Percentiles rank a stretch among this genome's conserved stretches.
Conservation (phyloP, 2,888 invertebrate genomes). For the Dione juno region DNA sequence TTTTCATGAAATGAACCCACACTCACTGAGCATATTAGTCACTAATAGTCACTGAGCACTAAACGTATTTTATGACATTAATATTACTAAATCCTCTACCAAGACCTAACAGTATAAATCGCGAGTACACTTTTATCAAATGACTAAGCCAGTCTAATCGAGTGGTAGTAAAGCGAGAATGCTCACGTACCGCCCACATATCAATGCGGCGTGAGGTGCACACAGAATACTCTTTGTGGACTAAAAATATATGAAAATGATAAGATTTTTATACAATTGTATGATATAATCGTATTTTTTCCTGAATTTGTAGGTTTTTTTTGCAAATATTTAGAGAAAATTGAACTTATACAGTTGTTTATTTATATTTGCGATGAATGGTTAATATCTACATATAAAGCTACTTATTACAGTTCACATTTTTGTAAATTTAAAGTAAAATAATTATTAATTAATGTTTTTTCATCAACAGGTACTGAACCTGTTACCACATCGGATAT, state of each 20-base stretch:
- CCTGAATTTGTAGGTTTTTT: not conserved
- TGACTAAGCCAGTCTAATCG: slow-evolving; percentile 46
- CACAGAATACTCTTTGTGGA: slow-evolving; percentile 41
- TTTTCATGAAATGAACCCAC: no score
- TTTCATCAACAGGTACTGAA: slow-evolving; percentile 1
- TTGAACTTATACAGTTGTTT: no score
- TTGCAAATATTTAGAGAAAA: no score
- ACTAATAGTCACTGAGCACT: no score
- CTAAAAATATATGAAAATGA: slow-evolving; percentile 34
- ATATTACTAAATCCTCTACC: not conserved
- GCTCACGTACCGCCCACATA: slow-evolving; percentile 71
- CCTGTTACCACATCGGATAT: not conserved
- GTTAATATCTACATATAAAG: no score
- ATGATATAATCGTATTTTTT: not conserved
- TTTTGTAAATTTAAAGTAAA: not conserved
- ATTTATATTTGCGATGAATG: no score
- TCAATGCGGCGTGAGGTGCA: slow-evolving; percentile 62
- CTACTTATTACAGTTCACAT: no score
- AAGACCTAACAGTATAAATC: slow-evolving; percentile 24
- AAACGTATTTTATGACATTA: not conserved
- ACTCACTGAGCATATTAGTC: no score
- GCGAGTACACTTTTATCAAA: slow-evolving; percentile 43
- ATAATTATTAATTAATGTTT: not conserved
- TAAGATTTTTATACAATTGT: slow-evolving; percentile 10
- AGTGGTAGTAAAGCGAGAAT: slow-evolving; percentile 55